Evolutionary conservation across 1,140 invertebrate genomes (phyloP).

Genomic region (Bombus huntii): DNA sequence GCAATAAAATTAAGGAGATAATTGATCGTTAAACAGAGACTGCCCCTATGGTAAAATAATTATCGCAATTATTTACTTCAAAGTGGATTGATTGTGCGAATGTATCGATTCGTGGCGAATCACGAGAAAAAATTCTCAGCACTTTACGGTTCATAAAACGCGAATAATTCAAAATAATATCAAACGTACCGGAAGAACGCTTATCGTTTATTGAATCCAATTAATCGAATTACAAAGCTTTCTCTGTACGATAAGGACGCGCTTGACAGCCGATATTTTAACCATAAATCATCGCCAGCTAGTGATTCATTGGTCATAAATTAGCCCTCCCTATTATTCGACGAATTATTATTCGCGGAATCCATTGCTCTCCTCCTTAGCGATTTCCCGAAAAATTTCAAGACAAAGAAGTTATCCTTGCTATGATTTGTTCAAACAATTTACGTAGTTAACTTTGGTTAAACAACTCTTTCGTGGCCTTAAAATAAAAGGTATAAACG

Average conservation of each 20-base stretch:
- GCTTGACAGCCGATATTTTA: constrained; percentile 1
- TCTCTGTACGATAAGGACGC: constrained; percentile 6
- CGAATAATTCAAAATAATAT: neutral
- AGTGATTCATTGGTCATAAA: constrained; percentile 18
- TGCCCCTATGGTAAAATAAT: neutral
- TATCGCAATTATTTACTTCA: neutral
- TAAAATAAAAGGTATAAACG: too few relatives aligned
- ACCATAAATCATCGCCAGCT: constrained; percentile 9
- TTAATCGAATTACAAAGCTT: constrained; percentile 20
- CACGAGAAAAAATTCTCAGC: neutral
- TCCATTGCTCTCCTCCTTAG: neutral
- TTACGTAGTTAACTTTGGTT: too few relatives aligned
- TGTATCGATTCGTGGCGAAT: neutral
- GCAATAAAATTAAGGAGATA: neutral
- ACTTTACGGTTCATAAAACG: neutral
- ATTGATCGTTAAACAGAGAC: neutral
- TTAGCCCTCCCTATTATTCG: constrained; percentile 8
- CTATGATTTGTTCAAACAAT: neutral
- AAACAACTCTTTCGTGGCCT: too few relatives aligned
- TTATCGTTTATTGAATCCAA: constrained; percentile 24
- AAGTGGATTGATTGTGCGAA: neutral
- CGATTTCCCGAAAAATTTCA: neutral
- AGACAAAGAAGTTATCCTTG: neutral
- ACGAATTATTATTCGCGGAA: constrained; percentile 21
- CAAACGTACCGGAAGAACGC: neutral